These are phyloP conservation scores for Ylistrum balloti DNA, from an alignment of 1,140 invertebrate genomes.

Conservation along the genomic window DNA sequence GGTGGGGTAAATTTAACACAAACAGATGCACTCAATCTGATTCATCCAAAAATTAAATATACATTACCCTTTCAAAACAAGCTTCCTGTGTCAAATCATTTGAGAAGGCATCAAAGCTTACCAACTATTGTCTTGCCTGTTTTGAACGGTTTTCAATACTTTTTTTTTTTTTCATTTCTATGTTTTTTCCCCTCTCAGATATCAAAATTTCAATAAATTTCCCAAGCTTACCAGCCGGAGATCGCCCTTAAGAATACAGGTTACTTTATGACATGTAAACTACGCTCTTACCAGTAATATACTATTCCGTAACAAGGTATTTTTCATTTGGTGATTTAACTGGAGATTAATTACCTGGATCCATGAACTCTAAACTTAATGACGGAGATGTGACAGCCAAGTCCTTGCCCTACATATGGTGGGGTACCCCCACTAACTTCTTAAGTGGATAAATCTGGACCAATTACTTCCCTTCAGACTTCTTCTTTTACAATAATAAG, in stretches of 20 bases:
- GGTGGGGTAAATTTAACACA: neutral
- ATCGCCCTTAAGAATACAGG: neutral
- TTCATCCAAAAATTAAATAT: neutral
- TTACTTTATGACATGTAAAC: neutral
- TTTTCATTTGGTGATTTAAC: neutral
- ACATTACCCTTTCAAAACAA: neutral
- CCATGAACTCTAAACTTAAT: neutral
- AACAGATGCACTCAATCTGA: neutral
- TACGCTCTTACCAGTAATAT: neutral
- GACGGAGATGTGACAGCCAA: neutral
- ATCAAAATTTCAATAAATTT: neutral
- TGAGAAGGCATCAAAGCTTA: neutral
- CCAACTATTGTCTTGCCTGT: neutral
- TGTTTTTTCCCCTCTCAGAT: neutral
- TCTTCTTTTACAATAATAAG: neutral
- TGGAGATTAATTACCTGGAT: constrained; percentile 9
- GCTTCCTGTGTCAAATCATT: neutral
- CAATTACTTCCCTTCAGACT: neutral
- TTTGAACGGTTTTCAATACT: neutral
- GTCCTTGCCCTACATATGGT: constrained; percentile 12
- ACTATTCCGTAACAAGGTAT: neutral
- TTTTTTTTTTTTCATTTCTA: neutral
- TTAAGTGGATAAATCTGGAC: constrained; percentile 27
- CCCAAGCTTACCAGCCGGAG: neutral
- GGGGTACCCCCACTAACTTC: constrained; percentile 5